Conservation (phyloP, 2,797 vertebrate species). For the Bovichtus variegatus region DNA sequence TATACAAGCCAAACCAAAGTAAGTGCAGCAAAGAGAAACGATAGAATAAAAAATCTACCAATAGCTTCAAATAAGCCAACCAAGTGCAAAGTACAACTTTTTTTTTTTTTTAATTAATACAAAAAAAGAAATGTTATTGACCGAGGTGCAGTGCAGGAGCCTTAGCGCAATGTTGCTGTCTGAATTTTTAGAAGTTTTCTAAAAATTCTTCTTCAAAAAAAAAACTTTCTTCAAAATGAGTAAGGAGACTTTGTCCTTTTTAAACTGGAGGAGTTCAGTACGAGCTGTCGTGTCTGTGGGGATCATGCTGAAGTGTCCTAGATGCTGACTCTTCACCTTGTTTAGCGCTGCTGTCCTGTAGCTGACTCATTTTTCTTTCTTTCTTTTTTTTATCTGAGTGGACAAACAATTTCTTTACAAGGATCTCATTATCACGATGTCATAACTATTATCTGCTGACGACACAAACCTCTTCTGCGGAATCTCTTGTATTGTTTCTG, state of each 20-base stretch:
- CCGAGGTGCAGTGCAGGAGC: too few species aligned
- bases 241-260: not conserved
- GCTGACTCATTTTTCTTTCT: not conserved
- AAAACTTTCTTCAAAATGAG: too few species aligned
- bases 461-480: not conserved
- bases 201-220: too few species aligned
- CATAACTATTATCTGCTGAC: not conserved
- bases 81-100: too few species aligned
- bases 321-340: not conserved
- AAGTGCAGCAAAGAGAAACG: too few species aligned
- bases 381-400: not conserved
- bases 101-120: too few species aligned
- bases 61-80: too few species aligned
- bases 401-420: not conserved
- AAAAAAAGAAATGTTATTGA: too few species aligned
- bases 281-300: not conserved
- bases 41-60: too few species aligned
- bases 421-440: not conserved
- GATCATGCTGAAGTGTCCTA: not conserved
- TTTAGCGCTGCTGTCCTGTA: not conserved
- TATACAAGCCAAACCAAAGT: too few species aligned
- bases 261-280: slow-evolving; percentile 2
- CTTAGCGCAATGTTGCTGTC: not conserved
- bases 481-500: not conserved
- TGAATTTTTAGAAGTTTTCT: not conserved